A percentile compares a stretch with the other conserved stretches of the same genome.
Evolutionary conservation across 2,113 vertebrate species (phyloP).

Genomic region (Speoplatyrhinus poulsoni): DNA sequence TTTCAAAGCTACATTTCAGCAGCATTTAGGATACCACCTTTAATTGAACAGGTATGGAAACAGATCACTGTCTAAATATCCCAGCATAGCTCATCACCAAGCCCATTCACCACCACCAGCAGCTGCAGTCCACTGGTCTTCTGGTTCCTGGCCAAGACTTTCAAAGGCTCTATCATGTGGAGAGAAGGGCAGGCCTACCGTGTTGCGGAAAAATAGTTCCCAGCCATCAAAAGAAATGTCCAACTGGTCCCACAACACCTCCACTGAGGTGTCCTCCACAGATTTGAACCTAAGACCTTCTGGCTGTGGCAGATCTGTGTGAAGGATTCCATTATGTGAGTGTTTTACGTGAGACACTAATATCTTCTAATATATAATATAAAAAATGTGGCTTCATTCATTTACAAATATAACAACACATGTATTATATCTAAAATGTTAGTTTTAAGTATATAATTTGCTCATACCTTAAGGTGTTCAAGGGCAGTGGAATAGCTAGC

Average conservation of each 20-base stretch:
- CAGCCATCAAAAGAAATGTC: slow-evolving; percentile 88
- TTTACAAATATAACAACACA: no score
- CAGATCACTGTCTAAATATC: no score
- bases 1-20: no score
- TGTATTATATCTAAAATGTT: background rate
- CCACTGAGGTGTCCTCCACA: slow-evolving; percentile 87
- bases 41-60: no score
- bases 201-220: slow-evolving; percentile 89
- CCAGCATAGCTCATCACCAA: slow-evolving; percentile 8
- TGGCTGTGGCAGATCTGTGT: slow-evolving; percentile 86
- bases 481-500: no score
- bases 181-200: slow-evolving; percentile 72
- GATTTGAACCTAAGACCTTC: slow-evolving; percentile 91
- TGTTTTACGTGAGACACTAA: background rate
- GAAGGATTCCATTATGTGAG: background rate
- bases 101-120: background rate
- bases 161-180: slow-evolving; percentile 3
- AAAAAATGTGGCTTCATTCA: no score
- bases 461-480: no score
- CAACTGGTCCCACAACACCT: slow-evolving; percentile 92
- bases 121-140: background rate
- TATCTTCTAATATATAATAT: background rate
- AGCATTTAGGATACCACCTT: no score
- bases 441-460: background rate
- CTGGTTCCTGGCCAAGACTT: background rate